phyloP scores from a whole-genome alignment of 92 coral and sea anemone genomes.

The Porites lobata region DNA sequence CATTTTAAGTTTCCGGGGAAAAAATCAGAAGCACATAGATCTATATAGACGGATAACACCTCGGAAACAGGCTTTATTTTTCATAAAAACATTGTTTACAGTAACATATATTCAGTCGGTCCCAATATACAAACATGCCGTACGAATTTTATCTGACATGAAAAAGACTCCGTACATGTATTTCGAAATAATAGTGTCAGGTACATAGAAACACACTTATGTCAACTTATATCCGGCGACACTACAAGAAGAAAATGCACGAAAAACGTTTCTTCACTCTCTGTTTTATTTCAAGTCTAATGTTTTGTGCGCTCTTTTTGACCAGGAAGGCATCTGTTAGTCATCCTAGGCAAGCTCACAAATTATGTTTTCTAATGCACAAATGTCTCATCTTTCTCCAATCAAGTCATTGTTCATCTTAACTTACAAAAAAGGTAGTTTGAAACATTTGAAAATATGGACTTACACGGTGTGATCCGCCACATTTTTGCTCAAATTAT shows the following conservation, averaged over 20 bases:
- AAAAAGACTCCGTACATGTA: neutral
- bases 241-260: neutral
- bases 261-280: neutral
- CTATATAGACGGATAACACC: no score
- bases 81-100: neutral
- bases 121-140: slow-evolving; percentile 17
- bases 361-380: neutral
- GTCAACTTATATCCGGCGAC: slow-evolving; percentile 16
- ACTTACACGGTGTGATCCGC: neutral
- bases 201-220: neutral
- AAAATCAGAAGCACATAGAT: no score
- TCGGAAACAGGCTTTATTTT: neutral
- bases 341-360: slow-evolving; percentile 4
- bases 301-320: neutral
- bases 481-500: neutral
- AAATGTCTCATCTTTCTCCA: no score
- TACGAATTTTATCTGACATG: slow-evolving; percentile 11
- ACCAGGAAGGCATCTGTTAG: slow-evolving; percentile 46
- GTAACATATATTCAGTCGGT: slow-evolving; percentile 10
- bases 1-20: no score
- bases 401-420: no score
- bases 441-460: neutral
- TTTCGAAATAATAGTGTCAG: neutral
- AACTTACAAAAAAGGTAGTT: neutral
- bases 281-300: neutral